Base-by-base conservation (phyloP, 2,797 vertebrate species). In the Takifugu ocellatus region DNA sequence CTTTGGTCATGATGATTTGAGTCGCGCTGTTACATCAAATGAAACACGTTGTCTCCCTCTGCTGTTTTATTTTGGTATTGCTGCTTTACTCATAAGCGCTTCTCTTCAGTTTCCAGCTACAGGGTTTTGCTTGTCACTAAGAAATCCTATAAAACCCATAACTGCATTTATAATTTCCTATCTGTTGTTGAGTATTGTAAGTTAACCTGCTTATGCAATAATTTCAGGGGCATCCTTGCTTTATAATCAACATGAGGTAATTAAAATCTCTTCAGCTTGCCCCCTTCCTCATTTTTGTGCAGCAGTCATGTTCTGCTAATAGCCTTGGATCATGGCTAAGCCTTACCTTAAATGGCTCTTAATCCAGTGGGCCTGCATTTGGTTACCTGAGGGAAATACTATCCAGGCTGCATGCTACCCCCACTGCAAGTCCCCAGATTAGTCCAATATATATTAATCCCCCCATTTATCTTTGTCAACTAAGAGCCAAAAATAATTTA, bases 381-480 rank as follows among this genome's bases (percentile, higher is more conserved):
- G 63, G 92, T 93, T 96, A 94, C 96, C 95, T 96, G 93, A 88
- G 96, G 95, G 95, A 98, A 97, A 98, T 97, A 94, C 94, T 92
- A 93, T 91, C 93, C 91, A 91, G 89, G 87, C 78, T 89, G 85
- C 80, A 75, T 85, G 85, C 87, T 73, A 79, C 87, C 87, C 91
- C 83, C 67, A 84, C 89, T 84, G 86, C 88, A 89, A 88, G 89
- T 87, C 89, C 87, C 76, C 82, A 93, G 91, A 93, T 92, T 95
- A 91, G 91, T 94, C 91, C 94, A 95, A 97, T 96, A 95, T 94
- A 93, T 90, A 92, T 92, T 92, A 92, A 92, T 92, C 91, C 87
- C 83, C 70, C 83, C 90, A 91, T 92, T 92, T 91, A 90, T 91
- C 90, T 91, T 91, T 91, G 90, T 91, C 88, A 92, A 90, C 87